Evolutionary conservation across 2,113 vertebrate genomes (phyloP).

Genomic region (Thryonomys swinderianus): DNA sequence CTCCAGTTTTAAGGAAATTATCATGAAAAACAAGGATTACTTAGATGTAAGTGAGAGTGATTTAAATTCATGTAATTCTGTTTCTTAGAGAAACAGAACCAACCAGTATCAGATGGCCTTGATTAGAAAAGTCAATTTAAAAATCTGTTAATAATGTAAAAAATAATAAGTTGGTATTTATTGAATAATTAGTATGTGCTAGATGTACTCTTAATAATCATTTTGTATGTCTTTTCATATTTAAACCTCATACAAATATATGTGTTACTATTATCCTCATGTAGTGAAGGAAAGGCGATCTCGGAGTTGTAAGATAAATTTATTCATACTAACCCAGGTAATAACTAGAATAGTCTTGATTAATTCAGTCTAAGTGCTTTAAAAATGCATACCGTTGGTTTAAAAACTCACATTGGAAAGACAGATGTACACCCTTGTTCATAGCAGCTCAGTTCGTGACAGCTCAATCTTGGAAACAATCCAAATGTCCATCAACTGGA

Average conservation of each 20-base stretch:
- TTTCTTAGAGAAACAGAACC: conserved; percentile 49
- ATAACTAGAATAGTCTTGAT: neutral
- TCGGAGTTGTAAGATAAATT: neutral
- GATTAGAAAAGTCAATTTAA: conserved; percentile 44
- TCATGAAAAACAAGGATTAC: conserved; percentile 2
- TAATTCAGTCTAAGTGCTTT: conserved; percentile 1
- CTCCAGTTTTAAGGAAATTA: conserved; percentile 37
- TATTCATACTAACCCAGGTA: neutral
- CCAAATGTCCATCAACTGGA: too few relatives aligned
- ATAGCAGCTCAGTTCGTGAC: too few relatives aligned
- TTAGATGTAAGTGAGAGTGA: conserved; percentile 9
- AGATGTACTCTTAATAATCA: neutral
- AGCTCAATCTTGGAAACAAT: too few relatives aligned
- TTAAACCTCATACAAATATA: neutral
- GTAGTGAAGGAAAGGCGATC: neutral
- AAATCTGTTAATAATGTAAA: conserved; percentile 27
- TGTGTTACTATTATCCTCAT: conserved; percentile 9
- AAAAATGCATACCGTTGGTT: neutral
- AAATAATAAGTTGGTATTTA: conserved; percentile 9
- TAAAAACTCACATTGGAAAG: too few relatives aligned
- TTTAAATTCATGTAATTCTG: conserved; percentile 37
- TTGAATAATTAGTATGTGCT: conserved; percentile 5
- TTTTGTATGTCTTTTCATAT: neutral
- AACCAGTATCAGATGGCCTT: conserved; percentile 29
- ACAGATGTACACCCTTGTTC: too few relatives aligned